Percentiles rank a stretch among this genome's conserved stretches.
Conservation (phyloP, 2,113 vertebrate species). For the Hypocryptadius cinnamomeus region DNA sequence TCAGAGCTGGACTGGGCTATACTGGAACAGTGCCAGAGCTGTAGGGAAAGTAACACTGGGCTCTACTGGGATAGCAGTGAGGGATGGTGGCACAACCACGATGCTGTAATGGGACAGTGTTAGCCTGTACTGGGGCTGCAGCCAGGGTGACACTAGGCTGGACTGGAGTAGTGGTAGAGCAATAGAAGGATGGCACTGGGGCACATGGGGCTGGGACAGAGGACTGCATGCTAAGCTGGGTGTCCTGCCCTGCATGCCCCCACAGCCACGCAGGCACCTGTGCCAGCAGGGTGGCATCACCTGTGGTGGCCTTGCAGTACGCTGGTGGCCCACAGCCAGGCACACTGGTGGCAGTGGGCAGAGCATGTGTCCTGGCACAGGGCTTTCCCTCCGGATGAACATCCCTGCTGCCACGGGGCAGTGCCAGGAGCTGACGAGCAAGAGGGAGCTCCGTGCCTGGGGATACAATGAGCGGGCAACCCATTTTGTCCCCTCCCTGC, state of each 20-base stretch:
- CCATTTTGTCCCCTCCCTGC: neutral
- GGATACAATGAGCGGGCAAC: neutral
- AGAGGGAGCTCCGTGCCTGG: neutral
- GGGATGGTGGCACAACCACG: neutral
- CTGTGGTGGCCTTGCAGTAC: neutral
- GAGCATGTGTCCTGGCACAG: neutral
- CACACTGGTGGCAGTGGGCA: neutral
- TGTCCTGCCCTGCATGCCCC: neutral
- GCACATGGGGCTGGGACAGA: neutral
- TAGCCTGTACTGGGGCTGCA: neutral
- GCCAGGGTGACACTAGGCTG: neutral
- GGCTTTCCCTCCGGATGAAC: constrained; percentile 5
- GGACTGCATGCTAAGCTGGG: neutral
- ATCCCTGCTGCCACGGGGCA: neutral
- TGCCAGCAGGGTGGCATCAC: neutral
- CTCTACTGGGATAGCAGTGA: neutral
- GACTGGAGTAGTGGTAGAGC: neutral
- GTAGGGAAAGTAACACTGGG: neutral
- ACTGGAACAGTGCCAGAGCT: neutral
- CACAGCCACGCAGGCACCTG: rapidly evolving
- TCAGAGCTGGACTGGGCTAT: neutral
- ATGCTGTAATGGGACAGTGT: rapidly evolving
- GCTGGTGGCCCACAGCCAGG: neutral
- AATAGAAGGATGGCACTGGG: neutral
- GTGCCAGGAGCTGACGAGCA: constrained; percentile 10